Evolutionary conservation across 2,888 invertebrate species (phyloP), one percentile per base, ranked within the genome.

Genomic region (Drosophila tanythrix): DNA sequence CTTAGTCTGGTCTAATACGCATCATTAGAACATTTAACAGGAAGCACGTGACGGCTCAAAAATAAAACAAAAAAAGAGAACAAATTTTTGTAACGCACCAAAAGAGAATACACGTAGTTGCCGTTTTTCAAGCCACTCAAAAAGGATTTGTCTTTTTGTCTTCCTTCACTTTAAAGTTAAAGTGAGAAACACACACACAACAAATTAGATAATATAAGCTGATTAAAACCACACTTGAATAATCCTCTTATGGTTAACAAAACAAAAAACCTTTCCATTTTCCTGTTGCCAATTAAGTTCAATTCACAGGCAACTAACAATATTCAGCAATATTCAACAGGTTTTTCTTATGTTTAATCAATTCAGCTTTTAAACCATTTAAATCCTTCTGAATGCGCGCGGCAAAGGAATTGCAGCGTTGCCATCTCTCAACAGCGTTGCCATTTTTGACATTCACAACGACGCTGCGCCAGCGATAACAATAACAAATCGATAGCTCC

Each of bases 21-120:
- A 87, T 90, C 90, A 87, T 87, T 90, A 89, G 89, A 83, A 80
- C 88, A 89, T 87, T 87, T 90, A 89, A 90, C 84, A 90, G 90
- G 82, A 89, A 87, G 74, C 87, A 90, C 87, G 87, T 87, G 90
- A 87, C 74, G 73, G 60, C 73, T 68, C 72, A 65, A 57, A 59
- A 48, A 59, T 43, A 36, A 25, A 13, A 5, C 18, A 33, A 18
- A 25, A 53, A 35, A 21, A 21, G 2, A 0, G 3, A 10, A n/a
- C n/a, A 21, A 43, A 40, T 3, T 40, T n/a, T n/a, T 40, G n/a
- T 7, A 6, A 13, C 15, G 2, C 1, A 13, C 8, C 21, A 46
- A 46, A 38, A n/a, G n/a, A 27, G 36, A 27, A 36, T 27, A 25
- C 27, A 10, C 51, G 29, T 27, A 29, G 36, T 35, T 57, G 50